These are phyloP conservation scores for Kobus ellipsiprymnus DNA, from an alignment of 2,113 vertebrate species.

Conservation along the genomic window DNA sequence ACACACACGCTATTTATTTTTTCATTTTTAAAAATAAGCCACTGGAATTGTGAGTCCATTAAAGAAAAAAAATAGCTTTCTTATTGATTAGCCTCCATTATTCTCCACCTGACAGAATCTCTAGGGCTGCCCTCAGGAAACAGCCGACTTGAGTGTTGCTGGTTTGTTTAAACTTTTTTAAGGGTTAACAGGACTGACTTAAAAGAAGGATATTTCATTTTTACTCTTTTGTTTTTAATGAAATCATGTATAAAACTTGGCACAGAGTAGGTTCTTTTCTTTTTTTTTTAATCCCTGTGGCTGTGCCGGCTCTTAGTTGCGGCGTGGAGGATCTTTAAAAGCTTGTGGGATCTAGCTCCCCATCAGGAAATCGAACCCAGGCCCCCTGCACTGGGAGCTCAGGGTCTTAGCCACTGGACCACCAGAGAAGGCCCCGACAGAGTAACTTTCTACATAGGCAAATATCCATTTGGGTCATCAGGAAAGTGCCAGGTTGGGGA, in stretches of 20 bases:
- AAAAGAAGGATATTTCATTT: not conserved
- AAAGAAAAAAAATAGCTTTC: not conserved
- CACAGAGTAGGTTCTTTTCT: not conserved
- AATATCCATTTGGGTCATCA: not conserved
- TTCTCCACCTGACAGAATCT: fast-evolving
- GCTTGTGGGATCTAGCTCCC: not conserved
- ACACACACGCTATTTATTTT: not conserved
- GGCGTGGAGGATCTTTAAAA: not conserved
- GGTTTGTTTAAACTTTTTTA: not conserved
- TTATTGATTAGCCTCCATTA: too few species aligned
- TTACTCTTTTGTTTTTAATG: not conserved
- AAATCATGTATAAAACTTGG: not conserved
- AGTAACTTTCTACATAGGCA: not conserved
- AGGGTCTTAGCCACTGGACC: not conserved
- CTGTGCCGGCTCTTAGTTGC: not conserved
- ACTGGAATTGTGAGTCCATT: not conserved
- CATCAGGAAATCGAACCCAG: not conserved
- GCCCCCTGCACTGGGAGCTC: not conserved
- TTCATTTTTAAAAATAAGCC: not conserved
- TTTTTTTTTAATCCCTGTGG: not conserved
- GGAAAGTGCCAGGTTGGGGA: not conserved
- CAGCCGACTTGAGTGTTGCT: not conserved
- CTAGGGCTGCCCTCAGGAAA: not conserved
- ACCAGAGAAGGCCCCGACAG: not conserved
- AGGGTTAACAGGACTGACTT: not conserved